A percentile compares a stretch with the other conserved stretches of the same genome.
These are phyloP conservation scores for Elanoides forficatus DNA, from an alignment of 2,113 vertebrate genomes.

Conservation along the genomic window DNA sequence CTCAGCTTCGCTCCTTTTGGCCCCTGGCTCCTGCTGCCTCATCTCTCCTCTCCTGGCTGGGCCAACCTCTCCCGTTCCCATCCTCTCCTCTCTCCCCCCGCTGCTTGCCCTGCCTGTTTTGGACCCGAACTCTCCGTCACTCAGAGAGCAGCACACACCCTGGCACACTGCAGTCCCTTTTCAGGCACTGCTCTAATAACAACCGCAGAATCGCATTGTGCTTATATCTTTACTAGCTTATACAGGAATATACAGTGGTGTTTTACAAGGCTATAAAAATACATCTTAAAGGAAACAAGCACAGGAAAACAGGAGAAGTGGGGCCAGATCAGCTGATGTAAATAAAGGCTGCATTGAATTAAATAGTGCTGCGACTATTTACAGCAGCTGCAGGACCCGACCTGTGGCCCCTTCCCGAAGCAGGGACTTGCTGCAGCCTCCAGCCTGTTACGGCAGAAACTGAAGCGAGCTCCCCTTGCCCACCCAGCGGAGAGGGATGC, in stretches of 20 bases:
- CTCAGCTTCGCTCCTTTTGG: not conserved
- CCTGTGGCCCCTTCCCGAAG: not conserved
- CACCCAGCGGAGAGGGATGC: not conserved
- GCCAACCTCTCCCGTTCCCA: not conserved
- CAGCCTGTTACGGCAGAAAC: not conserved
- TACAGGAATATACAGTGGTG: constrained; percentile 38
- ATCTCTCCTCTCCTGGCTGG: not conserved
- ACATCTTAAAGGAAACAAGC: constrained; percentile 51
- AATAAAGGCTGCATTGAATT: constrained; percentile 56
- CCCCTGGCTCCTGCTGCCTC: not conserved
- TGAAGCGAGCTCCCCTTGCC: rapidly evolving
- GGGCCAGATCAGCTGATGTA: constrained; percentile 55
- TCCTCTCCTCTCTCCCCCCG: not conserved
- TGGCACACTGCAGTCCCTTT: not conserved
- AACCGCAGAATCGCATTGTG: not conserved
- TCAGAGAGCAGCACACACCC: not conserved
- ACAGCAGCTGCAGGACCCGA: constrained; percentile 46
- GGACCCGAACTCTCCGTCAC: not conserved
- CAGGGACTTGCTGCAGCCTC: not conserved
- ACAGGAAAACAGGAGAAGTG: constrained; percentile 27
- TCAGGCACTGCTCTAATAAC: not conserved
- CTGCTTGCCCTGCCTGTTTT: not conserved
- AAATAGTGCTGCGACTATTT: not conserved
- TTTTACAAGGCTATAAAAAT: constrained; percentile 59
- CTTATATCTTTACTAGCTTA: constrained; percentile 34